Conservation (phyloP, 2,797 vertebrate genomes). For the Sebastes flavidus region DNA sequence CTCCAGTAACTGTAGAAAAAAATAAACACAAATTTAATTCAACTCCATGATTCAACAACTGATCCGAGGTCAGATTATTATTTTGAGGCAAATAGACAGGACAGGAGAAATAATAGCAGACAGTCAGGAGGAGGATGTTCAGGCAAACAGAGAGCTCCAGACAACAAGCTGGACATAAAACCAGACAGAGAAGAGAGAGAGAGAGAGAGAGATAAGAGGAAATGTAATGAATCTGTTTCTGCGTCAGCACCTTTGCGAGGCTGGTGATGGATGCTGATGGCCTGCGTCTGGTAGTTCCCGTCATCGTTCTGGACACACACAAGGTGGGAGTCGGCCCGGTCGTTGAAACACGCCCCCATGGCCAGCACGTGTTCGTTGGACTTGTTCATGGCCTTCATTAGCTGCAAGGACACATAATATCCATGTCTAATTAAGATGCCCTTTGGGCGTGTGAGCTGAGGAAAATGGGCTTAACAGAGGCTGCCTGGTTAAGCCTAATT, state of each 20-base stretch:
- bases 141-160: background rate
- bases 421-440: slow-evolving; percentile 38
- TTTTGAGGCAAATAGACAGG: background rate
- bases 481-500: slow-evolving; percentile 58
- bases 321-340: slow-evolving; percentile 95
- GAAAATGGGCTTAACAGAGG: slow-evolving; percentile 23
- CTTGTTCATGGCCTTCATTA: slow-evolving; percentile 99
- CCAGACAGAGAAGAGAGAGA: background rate
- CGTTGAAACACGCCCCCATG: slow-evolving; percentile 95
- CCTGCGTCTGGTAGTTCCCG: slow-evolving; percentile 98
- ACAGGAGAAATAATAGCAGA: background rate
- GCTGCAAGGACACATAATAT: slow-evolving; percentile 79
- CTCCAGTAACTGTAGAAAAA: slow-evolving; percentile 90
- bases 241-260: slow-evolving; percentile 89
- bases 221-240: background rate
- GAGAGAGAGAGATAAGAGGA: background rate
- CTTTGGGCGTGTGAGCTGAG: slow-evolving; percentile 6
- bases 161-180: background rate
- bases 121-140: background rate
- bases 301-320: slow-evolving; percentile 99
- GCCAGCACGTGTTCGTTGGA: slow-evolving; percentile 98
- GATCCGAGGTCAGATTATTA: background rate
- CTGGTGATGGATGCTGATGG: slow-evolving; percentile 99
- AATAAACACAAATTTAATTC: background rate
- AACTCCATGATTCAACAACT: background rate